Evolutionary conservation across 2,888 invertebrate genomes (phyloP).

Genomic region (Limnephilus rhombicus): DNA sequence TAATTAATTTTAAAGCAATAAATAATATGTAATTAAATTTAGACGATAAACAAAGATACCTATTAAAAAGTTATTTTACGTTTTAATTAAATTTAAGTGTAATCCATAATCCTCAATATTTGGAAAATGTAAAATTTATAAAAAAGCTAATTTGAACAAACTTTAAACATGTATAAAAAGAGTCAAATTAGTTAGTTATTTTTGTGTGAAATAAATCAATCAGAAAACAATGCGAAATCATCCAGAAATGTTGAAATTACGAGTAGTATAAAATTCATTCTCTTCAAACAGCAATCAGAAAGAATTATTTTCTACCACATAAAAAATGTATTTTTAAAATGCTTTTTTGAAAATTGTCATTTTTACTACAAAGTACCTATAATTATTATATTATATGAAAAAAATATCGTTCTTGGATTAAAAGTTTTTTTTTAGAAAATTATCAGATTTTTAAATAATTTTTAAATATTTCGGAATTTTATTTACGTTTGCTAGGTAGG

Average conservation of each 20-base stretch:
- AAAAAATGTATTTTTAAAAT: background rate
- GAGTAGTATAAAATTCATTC: background rate
- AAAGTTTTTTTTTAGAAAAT: background rate
- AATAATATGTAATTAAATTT: background rate
- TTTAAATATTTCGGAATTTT: background rate
- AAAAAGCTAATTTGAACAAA: background rate
- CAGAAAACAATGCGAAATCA: background rate
- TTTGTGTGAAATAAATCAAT: background rate
- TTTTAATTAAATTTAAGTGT: background rate
- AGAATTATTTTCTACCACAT: background rate
- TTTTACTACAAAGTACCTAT: background rate
- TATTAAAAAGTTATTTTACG: background rate
- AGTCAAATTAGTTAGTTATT: background rate
- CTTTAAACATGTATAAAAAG: background rate
- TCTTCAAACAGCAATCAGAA: background rate
- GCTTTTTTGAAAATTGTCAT: background rate
- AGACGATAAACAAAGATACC: background rate
- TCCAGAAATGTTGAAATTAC: background rate
- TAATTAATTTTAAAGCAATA: background rate
- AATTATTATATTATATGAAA: background rate
- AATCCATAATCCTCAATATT: background rate
- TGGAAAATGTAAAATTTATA: background rate
- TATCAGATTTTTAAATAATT: background rate
- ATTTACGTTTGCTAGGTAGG: background rate
- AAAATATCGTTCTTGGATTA: background rate